These are phyloP conservation scores for Andrena haemorrhoa DNA, from an alignment of 2,888 invertebrate genomes.

Conservation along the genomic window DNA sequence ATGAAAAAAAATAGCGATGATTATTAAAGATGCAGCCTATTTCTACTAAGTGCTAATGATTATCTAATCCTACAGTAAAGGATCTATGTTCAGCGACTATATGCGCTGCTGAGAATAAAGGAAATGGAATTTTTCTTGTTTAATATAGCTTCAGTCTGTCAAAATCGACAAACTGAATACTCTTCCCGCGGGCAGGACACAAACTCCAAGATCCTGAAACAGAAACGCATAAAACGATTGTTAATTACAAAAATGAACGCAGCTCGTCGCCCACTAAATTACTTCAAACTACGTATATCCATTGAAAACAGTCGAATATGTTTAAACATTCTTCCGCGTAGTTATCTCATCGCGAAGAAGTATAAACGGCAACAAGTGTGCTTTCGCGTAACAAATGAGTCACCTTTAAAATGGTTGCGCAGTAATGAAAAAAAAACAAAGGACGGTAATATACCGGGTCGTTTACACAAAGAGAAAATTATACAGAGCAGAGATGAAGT, in stretches of 20 bases:
- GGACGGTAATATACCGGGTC: neutral
- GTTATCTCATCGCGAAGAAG: neutral
- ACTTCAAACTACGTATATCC: no score
- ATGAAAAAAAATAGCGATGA: constrained; percentile 37
- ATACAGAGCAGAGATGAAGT: neutral
- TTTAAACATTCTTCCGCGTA: neutral
- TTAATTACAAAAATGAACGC: neutral
- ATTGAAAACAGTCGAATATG: neutral
- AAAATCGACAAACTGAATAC: constrained; percentile 32
- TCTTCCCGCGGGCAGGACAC: constrained; percentile 15
- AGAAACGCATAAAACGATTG: constrained; percentile 6
- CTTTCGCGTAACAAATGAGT: constrained; percentile 49
- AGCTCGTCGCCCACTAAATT: no score
- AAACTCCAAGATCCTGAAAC: constrained; percentile 45
- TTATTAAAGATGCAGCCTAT: constrained; percentile 32
- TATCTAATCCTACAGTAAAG: constrained; percentile 47
- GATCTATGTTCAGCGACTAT: constrained; percentile 54
- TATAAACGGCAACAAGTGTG: constrained; percentile 29
- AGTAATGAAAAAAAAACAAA: constrained; percentile 38
- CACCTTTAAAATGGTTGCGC: constrained; percentile 51
- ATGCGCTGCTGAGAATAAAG: constrained; percentile 59
- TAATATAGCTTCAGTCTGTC: constrained; percentile 29
- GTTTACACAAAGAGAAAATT: neutral
- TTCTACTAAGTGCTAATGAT: constrained; percentile 45
- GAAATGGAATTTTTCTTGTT: constrained; percentile 20